These are phyloP conservation scores for Eupeodes luniger DNA, from an alignment of 2,888 invertebrate genomes.

Conservation along the genomic window DNA sequence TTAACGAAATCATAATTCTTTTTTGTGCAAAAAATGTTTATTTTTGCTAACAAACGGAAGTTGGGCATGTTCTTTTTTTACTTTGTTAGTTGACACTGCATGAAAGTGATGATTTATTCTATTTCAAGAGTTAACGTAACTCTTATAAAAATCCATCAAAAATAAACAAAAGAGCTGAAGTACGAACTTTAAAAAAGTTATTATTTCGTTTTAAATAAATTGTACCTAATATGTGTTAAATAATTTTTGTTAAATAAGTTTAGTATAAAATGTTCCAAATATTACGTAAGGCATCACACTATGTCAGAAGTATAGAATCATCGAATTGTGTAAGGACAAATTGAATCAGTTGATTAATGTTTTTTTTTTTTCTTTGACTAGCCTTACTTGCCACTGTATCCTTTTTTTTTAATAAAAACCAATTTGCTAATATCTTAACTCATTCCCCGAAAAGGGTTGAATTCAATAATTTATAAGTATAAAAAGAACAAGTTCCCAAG, in stretches of 20 bases:
- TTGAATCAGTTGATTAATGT: too few relatives aligned
- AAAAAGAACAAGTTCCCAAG: slow-evolving; percentile 22
- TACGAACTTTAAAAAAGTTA: neutral
- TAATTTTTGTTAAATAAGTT: too few relatives aligned
- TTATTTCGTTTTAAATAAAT: too few relatives aligned
- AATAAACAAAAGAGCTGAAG: neutral
- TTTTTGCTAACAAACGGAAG: neutral
- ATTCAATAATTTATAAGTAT: neutral
- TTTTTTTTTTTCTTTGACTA: too few relatives aligned
- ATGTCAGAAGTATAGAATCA: too few relatives aligned
- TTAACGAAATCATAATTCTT: slow-evolving; percentile 5
- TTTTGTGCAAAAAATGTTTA: neutral
- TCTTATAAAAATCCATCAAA: neutral
- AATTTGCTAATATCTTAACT: neutral
- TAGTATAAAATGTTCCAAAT: too few relatives aligned
- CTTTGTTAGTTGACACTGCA: neutral
- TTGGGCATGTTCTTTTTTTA: neutral
- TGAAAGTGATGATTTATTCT: too few relatives aligned
- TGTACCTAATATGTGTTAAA: too few relatives aligned
- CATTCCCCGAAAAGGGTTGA: neutral
- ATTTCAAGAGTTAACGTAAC: neutral
- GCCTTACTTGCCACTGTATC: too few relatives aligned
- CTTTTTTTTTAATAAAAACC: neutral
- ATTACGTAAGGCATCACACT: too few relatives aligned
- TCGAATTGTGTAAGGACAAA: too few relatives aligned